These are phyloP conservation scores for Montipora foliosa DNA, from an alignment of 64 coral and sea anemone species.

Conservation along the genomic window DNA sequence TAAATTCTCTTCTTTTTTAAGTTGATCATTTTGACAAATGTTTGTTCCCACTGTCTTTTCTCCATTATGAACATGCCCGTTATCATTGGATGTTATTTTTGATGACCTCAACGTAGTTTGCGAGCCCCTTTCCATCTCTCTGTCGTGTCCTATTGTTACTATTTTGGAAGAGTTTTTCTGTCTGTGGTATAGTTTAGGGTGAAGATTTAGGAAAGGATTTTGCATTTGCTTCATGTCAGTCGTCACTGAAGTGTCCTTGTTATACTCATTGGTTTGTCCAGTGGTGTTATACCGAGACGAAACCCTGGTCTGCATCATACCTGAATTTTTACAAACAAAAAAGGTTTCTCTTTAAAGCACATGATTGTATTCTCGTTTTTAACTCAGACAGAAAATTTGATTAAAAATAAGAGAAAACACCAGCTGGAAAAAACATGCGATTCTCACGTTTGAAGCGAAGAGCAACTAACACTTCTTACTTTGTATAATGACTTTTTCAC, in stretches of 20 bases:
- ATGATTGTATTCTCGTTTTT: too few relatives aligned
- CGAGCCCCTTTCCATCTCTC: background rate
- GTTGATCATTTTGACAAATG: background rate
- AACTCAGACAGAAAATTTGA: too few relatives aligned
- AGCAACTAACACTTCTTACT: too few relatives aligned
- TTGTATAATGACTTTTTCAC: too few relatives aligned
- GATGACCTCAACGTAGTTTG: background rate
- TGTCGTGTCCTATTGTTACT: background rate
- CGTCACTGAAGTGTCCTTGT: background rate
- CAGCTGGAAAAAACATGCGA: too few relatives aligned
- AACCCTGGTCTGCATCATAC: background rate
- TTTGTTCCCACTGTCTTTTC: background rate
- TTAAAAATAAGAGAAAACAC: too few relatives aligned
- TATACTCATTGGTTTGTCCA: too few relatives aligned
- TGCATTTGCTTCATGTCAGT: background rate
- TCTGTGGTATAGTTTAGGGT: conserved; percentile 22
- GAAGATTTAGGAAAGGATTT: conserved; percentile 31
- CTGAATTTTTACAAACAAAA: background rate
- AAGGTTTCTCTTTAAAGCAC: background rate
- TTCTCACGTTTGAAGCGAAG: too few relatives aligned
- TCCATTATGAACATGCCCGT: too few relatives aligned
- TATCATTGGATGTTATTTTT: background rate
- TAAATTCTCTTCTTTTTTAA: background rate
- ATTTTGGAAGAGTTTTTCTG: background rate
- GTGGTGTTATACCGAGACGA: background rate